Evolutionary conservation across 2,113 vertebrate genomes (phyloP).

Genomic region (Coreoperca whiteheadi): DNA sequence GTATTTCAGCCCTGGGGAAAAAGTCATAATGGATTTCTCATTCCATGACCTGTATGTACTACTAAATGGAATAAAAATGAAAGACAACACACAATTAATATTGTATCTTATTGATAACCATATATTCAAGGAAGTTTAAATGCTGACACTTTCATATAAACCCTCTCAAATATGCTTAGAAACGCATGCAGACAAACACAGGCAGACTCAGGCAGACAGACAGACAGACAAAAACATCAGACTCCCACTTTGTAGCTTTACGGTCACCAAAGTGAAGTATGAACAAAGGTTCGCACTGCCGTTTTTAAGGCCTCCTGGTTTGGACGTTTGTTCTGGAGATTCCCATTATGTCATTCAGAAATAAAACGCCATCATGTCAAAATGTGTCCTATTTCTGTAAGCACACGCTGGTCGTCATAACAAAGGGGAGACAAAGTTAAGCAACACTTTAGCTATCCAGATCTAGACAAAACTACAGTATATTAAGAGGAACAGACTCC

Average conservation of each 20-base stretch:
- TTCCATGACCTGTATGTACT: not conserved
- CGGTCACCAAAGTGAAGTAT: conserved; percentile 22
- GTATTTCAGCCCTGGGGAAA: too few relatives aligned
- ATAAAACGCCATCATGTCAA: conserved; percentile 37
- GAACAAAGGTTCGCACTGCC: conserved; percentile 23
- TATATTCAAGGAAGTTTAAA: not conserved
- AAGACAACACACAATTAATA: not conserved
- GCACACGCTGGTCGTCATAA: conserved; percentile 29
- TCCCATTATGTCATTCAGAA: conserved; percentile 48
- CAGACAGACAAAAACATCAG: conserved; percentile 21
- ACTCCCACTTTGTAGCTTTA: conserved; percentile 14
- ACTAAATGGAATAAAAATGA: not conserved
- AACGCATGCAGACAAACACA: conserved; percentile 18
- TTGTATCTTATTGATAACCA: not conserved
- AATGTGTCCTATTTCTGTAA: conserved; percentile 14
- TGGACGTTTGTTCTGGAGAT: conserved; percentile 16
- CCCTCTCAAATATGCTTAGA: not conserved
- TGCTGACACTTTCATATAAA: not conserved
- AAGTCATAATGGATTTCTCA: conserved; percentile 2
- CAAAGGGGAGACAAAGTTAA: conserved; percentile 45
- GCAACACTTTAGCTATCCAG: conserved; percentile 20
- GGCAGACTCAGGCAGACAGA: not conserved
- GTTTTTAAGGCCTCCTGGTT: conserved; percentile 23
- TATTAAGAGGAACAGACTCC: conserved; percentile 37
- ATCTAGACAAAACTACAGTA: conserved; percentile 35